Conservation (phyloP, 2,797 vertebrate species). For the Anniella stebbinsi region DNA sequence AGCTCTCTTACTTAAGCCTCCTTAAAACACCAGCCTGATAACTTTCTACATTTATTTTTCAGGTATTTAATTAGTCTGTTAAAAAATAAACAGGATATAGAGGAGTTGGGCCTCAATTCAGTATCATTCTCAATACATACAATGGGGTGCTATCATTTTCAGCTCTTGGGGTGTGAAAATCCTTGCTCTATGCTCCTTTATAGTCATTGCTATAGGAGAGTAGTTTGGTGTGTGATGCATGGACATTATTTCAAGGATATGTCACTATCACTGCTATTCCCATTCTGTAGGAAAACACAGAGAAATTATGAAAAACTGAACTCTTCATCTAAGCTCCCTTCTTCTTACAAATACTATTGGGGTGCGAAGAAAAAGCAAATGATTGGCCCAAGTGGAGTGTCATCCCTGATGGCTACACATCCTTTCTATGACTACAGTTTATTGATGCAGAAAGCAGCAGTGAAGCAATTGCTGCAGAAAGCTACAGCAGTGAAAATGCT, state of each 20-base stretch:
- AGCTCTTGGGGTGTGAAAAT: neutral
- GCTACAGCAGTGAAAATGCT: too few relatives aligned
- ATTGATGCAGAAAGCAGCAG: neutral
- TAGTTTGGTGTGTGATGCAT: neutral
- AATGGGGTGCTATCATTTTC: neutral
- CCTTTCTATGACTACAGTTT: neutral
- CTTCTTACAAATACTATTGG: neutral
- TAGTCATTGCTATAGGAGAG: neutral
- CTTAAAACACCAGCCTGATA: constrained; percentile 35
- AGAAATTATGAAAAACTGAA: neutral
- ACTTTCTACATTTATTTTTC: constrained; percentile 47
- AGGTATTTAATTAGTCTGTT: neutral
- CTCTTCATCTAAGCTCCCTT: neutral
- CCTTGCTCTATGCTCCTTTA: neutral
- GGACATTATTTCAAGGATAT: neutral
- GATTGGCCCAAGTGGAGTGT: neutral
- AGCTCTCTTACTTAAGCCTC: constrained; percentile 50
- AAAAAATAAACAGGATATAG: constrained; percentile 27
- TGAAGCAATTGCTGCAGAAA: too few relatives aligned
- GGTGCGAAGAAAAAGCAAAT: neutral
- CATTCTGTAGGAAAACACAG: neutral
- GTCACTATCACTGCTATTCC: neutral
- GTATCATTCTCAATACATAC: neutral
- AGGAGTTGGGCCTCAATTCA: neutral
- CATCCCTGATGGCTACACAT: neutral